Evolutionary conservation across 2,797 vertebrate species (phyloP).

Genomic region (Sebastes hubbsi): DNA sequence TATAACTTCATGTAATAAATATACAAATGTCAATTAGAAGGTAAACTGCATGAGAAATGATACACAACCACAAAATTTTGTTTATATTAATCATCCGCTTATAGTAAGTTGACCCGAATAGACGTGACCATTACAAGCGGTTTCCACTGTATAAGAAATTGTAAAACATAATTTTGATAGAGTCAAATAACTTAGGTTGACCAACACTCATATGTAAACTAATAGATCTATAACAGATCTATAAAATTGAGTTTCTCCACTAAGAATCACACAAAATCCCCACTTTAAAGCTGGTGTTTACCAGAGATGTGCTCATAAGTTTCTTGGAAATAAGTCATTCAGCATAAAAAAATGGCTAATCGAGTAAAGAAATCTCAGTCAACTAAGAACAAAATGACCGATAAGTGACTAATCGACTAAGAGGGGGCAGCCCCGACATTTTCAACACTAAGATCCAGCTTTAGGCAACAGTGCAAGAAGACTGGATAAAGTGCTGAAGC

Average conservation of each 20-base stretch:
- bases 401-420: too few relatives aligned
- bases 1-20: too few relatives aligned
- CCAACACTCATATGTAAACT: neutral
- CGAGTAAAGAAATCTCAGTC: rapidly evolving
- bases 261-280: neutral
- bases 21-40: too few relatives aligned
- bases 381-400: too few relatives aligned
- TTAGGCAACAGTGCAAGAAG: neutral
- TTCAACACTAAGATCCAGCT: constrained; percentile 3
- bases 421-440: neutral
- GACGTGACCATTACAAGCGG: too few relatives aligned
- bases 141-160: neutral
- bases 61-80: too few relatives aligned
- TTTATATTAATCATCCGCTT: too few relatives aligned
- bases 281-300: neutral
- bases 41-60: too few relatives aligned
- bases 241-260: neutral
- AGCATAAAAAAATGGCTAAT: neutral
- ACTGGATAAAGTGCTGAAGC: neutral
- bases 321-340: neutral
- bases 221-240: neutral
- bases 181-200: neutral
- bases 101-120: too few relatives aligned
- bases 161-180: neutral
- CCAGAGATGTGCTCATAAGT: neutral